Conservation (phyloP, 1,140 invertebrate species). For the Cydia strobilella region DNA sequence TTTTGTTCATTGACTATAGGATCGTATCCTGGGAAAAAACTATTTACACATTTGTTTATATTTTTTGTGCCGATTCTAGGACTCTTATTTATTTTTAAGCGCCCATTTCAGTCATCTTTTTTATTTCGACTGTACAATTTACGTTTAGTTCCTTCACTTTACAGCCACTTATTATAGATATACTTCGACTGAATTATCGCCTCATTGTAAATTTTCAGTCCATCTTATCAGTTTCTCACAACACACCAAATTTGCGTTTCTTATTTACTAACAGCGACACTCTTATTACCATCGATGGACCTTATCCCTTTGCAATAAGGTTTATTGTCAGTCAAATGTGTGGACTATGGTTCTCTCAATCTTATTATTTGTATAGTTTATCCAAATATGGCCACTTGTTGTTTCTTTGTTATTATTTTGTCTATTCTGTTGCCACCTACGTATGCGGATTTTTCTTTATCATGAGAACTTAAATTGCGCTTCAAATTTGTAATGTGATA, state of each 20-base stretch:
- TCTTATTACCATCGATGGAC: too few species aligned
- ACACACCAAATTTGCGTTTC: slow-evolving; percentile 39
- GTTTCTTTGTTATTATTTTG: slow-evolving; percentile 36
- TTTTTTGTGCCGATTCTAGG: not conserved
- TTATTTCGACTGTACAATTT: not conserved
- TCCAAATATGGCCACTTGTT: not conserved
- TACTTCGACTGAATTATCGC: slow-evolving; percentile 49
- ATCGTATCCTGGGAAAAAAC: too few species aligned
- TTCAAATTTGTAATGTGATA: not conserved
- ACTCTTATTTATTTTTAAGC: too few species aligned
- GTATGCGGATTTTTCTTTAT: slow-evolving; percentile 24
- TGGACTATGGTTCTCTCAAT: not conserved
- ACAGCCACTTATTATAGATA: slow-evolving; percentile 30
- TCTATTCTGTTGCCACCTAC: slow-evolving; percentile 32
- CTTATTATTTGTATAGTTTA: slow-evolving; percentile 23
- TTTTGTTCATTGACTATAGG: too few species aligned
- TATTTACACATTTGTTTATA: too few species aligned
- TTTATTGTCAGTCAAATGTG: too few species aligned
- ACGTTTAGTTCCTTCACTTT: slow-evolving; percentile 22
- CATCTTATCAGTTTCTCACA: slow-evolving; percentile 43
- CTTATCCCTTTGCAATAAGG: not conserved
- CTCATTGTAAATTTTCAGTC: slow-evolving; percentile 48
- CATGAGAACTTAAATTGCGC: not conserved
- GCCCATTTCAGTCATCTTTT: not conserved
- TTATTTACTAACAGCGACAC: not conserved